Evolutionary conservation across 1,140 invertebrate species (phyloP).

Genomic region (Planococcus citri): DNA sequence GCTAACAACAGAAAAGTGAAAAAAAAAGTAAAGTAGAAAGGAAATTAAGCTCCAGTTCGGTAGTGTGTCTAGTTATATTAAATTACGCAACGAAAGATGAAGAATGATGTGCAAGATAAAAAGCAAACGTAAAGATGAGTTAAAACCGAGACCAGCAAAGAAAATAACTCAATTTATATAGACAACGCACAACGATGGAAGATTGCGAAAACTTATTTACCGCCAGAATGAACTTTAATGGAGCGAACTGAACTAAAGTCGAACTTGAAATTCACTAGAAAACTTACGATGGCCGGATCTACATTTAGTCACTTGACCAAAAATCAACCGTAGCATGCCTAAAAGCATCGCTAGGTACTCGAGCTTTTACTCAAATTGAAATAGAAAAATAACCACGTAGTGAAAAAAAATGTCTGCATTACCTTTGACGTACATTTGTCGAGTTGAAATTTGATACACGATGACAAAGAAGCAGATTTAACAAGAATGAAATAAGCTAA

Average conservation of each 20-base stretch:
- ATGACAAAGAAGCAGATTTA: no score
- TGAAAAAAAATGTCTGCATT: no score
- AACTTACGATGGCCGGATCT: not conserved
- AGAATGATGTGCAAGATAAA: conserved; percentile 14
- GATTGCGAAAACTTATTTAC: conserved; percentile 19
- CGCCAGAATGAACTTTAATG: conserved; percentile 15
- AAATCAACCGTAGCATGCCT: not conserved
- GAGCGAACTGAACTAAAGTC: not conserved
- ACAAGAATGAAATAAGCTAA: not conserved
- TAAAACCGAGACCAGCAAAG: conserved; percentile 6
- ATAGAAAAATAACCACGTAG: no score
- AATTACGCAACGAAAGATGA: not conserved
- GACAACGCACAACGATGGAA: not conserved
- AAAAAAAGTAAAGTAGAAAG: not conserved
- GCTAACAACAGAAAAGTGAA: not conserved
- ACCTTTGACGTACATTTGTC: no score
- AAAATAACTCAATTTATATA: conserved; percentile 11
- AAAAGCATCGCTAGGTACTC: no score
- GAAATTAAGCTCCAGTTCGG: not conserved
- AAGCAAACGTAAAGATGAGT: conserved; percentile 12
- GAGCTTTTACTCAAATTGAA: no score
- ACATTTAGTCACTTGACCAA: not conserved
- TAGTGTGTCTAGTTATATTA: not conserved
- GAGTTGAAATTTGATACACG: not conserved
- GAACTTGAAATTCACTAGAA: not conserved